Evolutionary conservation across 2,113 vertebrate genomes (phyloP), one percentile per base, ranked within the genome.

Genomic region (Pedetes capensis): DNA sequence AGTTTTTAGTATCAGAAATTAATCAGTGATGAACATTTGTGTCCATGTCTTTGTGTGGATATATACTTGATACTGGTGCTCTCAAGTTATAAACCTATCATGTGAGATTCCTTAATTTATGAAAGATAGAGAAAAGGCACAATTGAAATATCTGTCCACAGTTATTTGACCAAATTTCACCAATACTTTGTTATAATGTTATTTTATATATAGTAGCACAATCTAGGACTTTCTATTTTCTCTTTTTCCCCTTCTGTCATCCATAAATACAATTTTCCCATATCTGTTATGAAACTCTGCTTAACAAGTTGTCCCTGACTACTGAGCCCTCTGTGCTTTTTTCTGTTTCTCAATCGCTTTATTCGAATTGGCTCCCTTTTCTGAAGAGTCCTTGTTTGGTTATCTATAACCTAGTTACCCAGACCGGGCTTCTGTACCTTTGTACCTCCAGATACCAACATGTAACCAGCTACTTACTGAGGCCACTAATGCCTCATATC

Each of bases 121-220:
- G 72, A 96, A 95, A 7, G 32, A 79, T 80, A 96, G 53, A 89
- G 94, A 6, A 57, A 13, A 32, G n/a, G 51, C 69, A 89, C 5
- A 0, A 51, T 92, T 75, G 74, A 92, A 96, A 93, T 95, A 78
- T 90, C 93, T 97, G 86, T 98, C 84, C 71, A 53, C 49, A 91
- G 94, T 76, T 94, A 89, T 93, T 97, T 95, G 91, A 95, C 94
- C 93, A 96, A 94, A 87, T 94, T 96, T 97, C 90, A 42, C 81
- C 85, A 96, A 71, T 90, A 44, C 80, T 95, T 97, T 97, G 81
- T 92, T 95, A 94, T 69, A 89, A 79, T 97, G 96, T 97, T 97
- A 96, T 96, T 97, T 93, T 96, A 80, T 95, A 87, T 66, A 32
- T 80, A 93, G 63, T 71, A 49, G 69, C 79, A 49, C 90, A 80